phyloP scores from a whole-genome alignment of 2,797 vertebrate genomes.

The Oryzias dopingdopingensis region DNA sequence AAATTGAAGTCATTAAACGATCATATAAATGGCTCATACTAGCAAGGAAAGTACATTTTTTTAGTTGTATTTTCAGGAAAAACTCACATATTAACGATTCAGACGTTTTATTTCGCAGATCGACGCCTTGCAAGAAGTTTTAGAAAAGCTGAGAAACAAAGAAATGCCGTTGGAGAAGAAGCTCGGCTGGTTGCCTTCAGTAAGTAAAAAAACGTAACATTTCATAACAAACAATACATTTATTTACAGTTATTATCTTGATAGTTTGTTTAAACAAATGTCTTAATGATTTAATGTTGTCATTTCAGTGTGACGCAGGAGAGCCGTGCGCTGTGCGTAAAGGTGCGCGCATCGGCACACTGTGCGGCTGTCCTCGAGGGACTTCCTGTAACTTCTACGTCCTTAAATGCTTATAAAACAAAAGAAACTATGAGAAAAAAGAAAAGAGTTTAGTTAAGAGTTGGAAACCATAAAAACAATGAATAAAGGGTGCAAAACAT shows the following conservation, averaged over 20 bases:
- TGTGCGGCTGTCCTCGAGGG: slow-evolving; percentile 80
- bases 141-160: slow-evolving; percentile 79
- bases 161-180: slow-evolving; percentile 82
- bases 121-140: slow-evolving; percentile 79
- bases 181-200: slow-evolving; percentile 82
- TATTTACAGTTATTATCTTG: too few species aligned
- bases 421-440: not conserved
- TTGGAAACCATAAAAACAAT: too few species aligned
- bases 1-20: too few species aligned
- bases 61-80: not conserved
- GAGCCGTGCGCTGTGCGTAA: slow-evolving; percentile 81
- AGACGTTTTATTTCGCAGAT: slow-evolving; percentile 60
- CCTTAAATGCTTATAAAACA: slow-evolving; percentile 76
- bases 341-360: slow-evolving; percentile 80
- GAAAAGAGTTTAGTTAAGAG: not conserved
- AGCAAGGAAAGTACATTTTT: too few species aligned
- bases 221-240: not conserved
- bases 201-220: slow-evolving; percentile 44
- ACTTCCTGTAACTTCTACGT: slow-evolving; percentile 79
- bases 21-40: too few species aligned
- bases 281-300: slow-evolving; percentile 1
- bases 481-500: too few species aligned
- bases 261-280: too few species aligned
- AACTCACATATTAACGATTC: not conserved
- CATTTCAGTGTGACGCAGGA: slow-evolving; percentile 73